Evolutionary conservation across 2,888 invertebrate species (phyloP).

Genomic region (Lochmaea capreae): DNA sequence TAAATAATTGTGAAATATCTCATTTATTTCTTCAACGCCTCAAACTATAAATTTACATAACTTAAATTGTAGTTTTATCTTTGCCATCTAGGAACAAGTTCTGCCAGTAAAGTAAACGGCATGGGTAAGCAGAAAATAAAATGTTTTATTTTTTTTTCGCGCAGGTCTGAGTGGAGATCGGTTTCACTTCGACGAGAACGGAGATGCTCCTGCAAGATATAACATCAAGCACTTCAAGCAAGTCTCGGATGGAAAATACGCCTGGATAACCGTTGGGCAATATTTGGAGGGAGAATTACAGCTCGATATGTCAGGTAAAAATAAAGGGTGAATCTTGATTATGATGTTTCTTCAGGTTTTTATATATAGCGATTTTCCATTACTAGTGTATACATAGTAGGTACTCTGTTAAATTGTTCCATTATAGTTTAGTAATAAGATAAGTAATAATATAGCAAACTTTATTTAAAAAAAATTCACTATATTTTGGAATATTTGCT

Average conservation of each 20-base stretch:
- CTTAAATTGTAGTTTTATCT: neutral
- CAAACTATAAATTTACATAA: neutral
- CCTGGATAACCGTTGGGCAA: constrained; percentile 89
- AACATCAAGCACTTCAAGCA: constrained; percentile 97
- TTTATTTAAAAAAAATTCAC: no score
- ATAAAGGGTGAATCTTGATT: neutral
- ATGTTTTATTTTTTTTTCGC: constrained; percentile 17
- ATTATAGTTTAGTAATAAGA: no score
- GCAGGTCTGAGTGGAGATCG: constrained; percentile 89
- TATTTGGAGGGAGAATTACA: constrained; percentile 85
- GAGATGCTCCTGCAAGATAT: constrained; percentile 95
- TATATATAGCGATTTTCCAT: no score
- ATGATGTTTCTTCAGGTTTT: no score
- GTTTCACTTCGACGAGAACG: constrained; percentile 90
- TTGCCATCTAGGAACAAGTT: neutral
- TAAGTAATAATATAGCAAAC: no score
- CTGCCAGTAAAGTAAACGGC: neutral
- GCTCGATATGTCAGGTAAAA: constrained; percentile 81
- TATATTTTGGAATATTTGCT: no score
- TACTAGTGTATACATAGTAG: no score
- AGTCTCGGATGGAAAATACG: constrained; percentile 76
- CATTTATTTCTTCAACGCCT: no score
- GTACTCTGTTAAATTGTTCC: no score
- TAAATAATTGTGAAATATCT: no score
- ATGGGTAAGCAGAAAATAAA: constrained; percentile 31